phyloP scores from a whole-genome alignment of 2,888 invertebrate species.

The Argyresthia goedartella region DNA sequence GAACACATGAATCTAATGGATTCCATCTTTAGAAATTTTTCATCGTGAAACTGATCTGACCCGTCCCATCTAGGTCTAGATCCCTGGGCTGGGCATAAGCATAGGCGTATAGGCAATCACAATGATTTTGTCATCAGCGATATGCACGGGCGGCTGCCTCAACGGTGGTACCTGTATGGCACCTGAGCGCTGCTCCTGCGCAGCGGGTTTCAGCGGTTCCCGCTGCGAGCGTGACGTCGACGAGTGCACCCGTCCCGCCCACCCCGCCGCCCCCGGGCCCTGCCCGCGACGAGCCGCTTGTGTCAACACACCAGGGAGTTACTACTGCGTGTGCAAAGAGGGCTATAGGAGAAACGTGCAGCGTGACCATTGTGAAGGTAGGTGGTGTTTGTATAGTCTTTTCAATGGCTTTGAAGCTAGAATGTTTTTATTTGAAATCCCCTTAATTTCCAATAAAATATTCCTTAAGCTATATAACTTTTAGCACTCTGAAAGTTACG shows the following conservation, averaged over 20 bases:
- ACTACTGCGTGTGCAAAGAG: slow-evolving; percentile 86
- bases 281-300: slow-evolving; percentile 84
- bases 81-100: background rate
- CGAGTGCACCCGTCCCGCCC: slow-evolving; percentile 85
- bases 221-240: slow-evolving; percentile 90
- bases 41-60: too few species aligned
- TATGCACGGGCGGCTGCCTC: slow-evolving; percentile 83
- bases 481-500: too few species aligned
- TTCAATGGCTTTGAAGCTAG: background rate
- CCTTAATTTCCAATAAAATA: too few species aligned
- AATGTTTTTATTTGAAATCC: background rate
- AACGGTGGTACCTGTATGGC: slow-evolving; percentile 87
- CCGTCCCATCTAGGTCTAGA: too few species aligned
- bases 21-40: too few species aligned
- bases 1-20: too few species aligned
- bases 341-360: slow-evolving; percentile 76
- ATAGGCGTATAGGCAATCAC: background rate
- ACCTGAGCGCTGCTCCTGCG: slow-evolving; percentile 84
- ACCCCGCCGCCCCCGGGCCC: slow-evolving; percentile 74
- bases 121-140: slow-evolving; percentile 63
- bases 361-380: slow-evolving; percentile 75
- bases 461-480: too few species aligned
- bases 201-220: slow-evolving; percentile 83
- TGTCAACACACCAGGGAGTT: slow-evolving; percentile 91
- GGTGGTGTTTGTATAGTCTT: background rate